These are phyloP conservation scores for Scytalopus superciliaris DNA, from an alignment of 2,113 vertebrate species.

Conservation along the genomic window DNA sequence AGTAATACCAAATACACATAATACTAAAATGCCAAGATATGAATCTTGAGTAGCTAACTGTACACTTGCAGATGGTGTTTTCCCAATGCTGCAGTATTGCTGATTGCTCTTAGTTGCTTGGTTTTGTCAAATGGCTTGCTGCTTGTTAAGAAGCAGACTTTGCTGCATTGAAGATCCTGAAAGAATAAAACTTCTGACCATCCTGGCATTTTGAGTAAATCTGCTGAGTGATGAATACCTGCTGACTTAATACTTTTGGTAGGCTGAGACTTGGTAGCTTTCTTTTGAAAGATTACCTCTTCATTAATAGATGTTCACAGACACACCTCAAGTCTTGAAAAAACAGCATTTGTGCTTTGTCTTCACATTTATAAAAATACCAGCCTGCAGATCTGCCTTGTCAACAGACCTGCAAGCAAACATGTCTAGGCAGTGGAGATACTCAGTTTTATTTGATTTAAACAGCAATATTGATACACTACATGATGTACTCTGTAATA, in stretches of 20 bases:
- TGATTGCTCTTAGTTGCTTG: neutral
- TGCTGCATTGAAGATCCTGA: neutral
- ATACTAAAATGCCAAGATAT: neutral
- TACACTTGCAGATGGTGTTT: neutral
- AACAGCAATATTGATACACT: neutral
- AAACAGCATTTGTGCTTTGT: neutral
- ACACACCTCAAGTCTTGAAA: neutral
- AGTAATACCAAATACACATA: neutral
- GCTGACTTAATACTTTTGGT: neutral
- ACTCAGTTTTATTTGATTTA: neutral
- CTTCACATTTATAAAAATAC: neutral
- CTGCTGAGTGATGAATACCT: neutral
- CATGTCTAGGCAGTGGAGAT: neutral
- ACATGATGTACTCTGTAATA: neutral
- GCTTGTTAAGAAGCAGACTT: neutral
- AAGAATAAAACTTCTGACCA: neutral
- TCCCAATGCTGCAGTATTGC: rapidly evolving
- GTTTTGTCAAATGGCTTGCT: neutral
- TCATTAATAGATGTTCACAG: neutral
- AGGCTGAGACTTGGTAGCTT: neutral
- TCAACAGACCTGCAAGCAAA: neutral
- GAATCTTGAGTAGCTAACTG: neutral
- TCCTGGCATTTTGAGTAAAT: neutral
- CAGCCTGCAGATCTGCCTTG: neutral
- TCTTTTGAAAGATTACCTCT: neutral